phyloP scores from a whole-genome alignment of 2,797 vertebrate species.

The Acrossocheilus fasciatus region DNA sequence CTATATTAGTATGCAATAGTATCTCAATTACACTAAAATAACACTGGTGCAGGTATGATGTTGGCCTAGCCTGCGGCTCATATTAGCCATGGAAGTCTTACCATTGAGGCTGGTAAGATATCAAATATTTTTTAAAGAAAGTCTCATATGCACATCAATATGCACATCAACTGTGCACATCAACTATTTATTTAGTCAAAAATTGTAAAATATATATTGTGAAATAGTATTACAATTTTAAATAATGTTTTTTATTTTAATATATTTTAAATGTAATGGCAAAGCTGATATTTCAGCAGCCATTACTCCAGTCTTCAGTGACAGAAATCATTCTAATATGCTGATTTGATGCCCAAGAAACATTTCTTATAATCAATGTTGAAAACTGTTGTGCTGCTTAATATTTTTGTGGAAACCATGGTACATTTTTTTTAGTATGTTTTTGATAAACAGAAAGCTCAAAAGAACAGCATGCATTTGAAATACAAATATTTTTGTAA shows the following conservation, averaged over 20 bases:
- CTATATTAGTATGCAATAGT: no score
- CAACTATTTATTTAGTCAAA: neutral
- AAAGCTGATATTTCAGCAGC: neutral
- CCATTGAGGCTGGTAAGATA: neutral
- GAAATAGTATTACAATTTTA: neutral
- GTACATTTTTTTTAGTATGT: neutral
- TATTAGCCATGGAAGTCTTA: neutral
- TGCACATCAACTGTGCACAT: neutral
- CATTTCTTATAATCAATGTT: neutral
- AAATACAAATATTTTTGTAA: neutral
- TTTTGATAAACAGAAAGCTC: neutral
- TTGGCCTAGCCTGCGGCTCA: neutral
- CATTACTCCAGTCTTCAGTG: neutral
- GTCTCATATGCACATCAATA: neutral
- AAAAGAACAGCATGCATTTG: conserved; percentile 1
- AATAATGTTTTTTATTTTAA: neutral
- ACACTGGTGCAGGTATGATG: neutral
- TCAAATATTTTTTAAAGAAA: neutral
- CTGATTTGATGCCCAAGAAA: neutral
- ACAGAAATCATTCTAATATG: neutral
- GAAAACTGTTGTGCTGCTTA: neutral
- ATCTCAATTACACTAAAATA: no score
- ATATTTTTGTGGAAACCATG: neutral
- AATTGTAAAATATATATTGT: neutral
- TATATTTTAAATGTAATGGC: neutral